These are phyloP conservation scores for Arothron firmamentum DNA, from an alignment of 2,113 vertebrate genomes.

Conservation along the genomic window DNA sequence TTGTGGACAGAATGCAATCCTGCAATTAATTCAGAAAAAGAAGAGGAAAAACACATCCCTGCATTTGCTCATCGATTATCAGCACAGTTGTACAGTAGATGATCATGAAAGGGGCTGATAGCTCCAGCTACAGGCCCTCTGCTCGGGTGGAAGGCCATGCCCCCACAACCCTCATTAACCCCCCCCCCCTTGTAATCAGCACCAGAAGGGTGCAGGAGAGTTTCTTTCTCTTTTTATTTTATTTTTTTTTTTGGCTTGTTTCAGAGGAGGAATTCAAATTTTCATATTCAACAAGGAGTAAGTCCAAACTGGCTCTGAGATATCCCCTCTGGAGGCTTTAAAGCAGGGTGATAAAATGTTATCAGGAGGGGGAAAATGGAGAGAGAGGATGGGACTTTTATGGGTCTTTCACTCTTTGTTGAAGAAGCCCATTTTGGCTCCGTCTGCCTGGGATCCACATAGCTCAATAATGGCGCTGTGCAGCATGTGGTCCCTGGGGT, in stretches of 20 bases:
- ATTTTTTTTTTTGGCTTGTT: constrained; percentile 31
- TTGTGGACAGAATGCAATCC: constrained; percentile 39
- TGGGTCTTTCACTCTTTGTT: constrained; percentile 36
- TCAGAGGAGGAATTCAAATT: constrained; percentile 58
- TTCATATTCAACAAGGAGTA: constrained; percentile 57
- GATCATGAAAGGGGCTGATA: constrained; percentile 66
- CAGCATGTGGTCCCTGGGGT: constrained; percentile 57
- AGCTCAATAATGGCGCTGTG: constrained; percentile 59
- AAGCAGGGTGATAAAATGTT: constrained; percentile 62
- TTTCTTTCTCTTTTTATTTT: constrained; percentile 61
- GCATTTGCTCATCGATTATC: constrained; percentile 41
- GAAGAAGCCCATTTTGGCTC: constrained; percentile 50
- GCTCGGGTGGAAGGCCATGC: constrained; percentile 57
- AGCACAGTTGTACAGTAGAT: constrained; percentile 47
- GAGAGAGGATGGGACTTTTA: constrained; percentile 19
- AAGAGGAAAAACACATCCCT: constrained; percentile 29
- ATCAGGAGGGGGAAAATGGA: constrained; percentile 47
- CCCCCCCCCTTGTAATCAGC: constrained; percentile 58
- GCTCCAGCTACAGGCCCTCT: constrained; percentile 53
- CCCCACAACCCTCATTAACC: not conserved
- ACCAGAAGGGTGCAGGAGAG: constrained; percentile 68
- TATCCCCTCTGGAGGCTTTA: constrained; percentile 42
- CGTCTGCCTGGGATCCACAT: constrained; percentile 54
- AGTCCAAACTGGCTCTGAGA: constrained; percentile 59
- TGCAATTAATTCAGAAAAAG: constrained; percentile 18